Conservation (phyloP, 1,140 invertebrate genomes). For the Eupristina koningsbergeri region DNA sequence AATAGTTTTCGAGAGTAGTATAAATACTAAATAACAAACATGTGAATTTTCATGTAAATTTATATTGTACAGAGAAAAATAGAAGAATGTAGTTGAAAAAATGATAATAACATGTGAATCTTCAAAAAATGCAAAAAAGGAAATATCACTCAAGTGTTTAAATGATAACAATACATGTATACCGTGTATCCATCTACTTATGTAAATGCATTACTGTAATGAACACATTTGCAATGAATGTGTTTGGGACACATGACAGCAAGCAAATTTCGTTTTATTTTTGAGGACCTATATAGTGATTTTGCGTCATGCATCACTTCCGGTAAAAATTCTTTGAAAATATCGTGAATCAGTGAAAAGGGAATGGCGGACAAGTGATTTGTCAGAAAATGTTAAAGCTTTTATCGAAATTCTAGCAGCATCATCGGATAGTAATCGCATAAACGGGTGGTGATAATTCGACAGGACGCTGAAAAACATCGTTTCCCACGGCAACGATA, state of each 20-base stretch:
- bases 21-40: background rate
- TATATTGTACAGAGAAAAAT: too few species aligned
- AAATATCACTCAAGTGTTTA: too few species aligned
- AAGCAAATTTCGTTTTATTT: background rate
- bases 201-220: background rate
- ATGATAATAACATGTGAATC: too few species aligned
- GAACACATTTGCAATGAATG: background rate
- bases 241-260: background rate
- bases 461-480: background rate
- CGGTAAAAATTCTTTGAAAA: background rate
- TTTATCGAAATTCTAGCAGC: background rate
- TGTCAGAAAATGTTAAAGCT: background rate
- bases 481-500: constrained; percentile 2
- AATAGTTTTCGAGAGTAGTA: background rate
- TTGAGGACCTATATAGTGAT: background rate
- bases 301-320: background rate
- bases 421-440: background rate
- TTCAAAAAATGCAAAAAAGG: too few species aligned
- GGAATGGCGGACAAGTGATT: background rate
- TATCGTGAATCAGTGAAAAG: background rate
- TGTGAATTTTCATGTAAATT: background rate
- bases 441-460: background rate
- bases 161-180: too few species aligned
- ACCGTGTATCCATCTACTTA: background rate
- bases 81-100: too few species aligned